A percentile compares a stretch with the other conserved stretches of the same genome.
These are phyloP conservation scores for Drosophila ambigua DNA, from an alignment of 1,140 invertebrate species.

Conservation along the genomic window DNA sequence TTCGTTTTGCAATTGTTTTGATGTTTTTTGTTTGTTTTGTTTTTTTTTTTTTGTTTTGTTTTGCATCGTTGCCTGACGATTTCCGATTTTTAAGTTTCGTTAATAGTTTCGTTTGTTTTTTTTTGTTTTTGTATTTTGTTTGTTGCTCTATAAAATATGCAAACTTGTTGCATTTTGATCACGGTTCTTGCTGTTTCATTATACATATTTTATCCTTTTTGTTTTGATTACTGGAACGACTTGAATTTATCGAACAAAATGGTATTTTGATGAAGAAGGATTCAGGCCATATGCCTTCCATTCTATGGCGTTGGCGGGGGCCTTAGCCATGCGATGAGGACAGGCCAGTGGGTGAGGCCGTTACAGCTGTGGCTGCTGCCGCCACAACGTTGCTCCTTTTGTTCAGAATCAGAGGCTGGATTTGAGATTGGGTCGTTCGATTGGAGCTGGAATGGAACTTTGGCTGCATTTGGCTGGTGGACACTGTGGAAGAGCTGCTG, in stretches of 20 bases:
- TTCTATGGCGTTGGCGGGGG: conserved; percentile 1
- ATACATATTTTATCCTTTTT: conserved; percentile 49
- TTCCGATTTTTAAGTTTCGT: conserved; percentile 57
- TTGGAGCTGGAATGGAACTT: conserved; percentile 40
- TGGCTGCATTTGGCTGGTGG: conserved; percentile 52
- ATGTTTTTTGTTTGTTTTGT: conserved; percentile 5
- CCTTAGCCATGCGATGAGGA: conserved; percentile 12
- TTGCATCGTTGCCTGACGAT: conserved; percentile 79
- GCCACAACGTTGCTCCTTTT: conserved; percentile 14
- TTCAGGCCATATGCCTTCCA: conserved; percentile 7
- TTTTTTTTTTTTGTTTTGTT: conserved; percentile 55
- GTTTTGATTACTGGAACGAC: conserved; percentile 79
- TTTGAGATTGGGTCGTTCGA: not conserved
- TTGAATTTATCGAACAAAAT: conserved; percentile 71
- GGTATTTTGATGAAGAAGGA: conserved; percentile 45
- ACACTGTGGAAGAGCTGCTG: conserved; percentile 55
- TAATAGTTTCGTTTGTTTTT: conserved; percentile 45
- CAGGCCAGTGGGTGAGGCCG: conserved; percentile 11
- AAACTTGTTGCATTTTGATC: conserved; percentile 72
- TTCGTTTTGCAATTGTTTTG: conserved; percentile 28
- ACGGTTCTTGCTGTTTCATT: conserved; percentile 76
- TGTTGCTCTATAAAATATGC: conserved; percentile 76
- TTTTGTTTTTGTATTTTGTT: conserved; percentile 36
- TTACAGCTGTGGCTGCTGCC: conserved; percentile 4
- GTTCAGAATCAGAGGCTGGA: conserved; percentile 6